A percentile compares a stretch with the other conserved stretches of the same genome.
phyloP scores from a whole-genome alignment of 1,140 invertebrate genomes.

The Lucilia cuprina region DNA sequence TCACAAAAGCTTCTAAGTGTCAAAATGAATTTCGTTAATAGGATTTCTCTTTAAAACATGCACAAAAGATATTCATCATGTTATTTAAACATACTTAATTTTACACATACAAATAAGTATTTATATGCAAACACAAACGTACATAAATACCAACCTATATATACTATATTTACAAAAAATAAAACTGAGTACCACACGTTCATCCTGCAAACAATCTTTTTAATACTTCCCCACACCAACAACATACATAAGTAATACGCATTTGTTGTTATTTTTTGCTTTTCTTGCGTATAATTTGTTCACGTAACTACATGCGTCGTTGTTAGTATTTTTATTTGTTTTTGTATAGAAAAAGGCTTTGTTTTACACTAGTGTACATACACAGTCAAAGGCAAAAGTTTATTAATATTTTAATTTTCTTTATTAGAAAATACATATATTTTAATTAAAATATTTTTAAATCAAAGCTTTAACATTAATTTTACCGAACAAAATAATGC shows the following conservation, averaged over 20 bases:
- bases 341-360: not conserved
- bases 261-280: not conserved
- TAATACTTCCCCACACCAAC: not conserved
- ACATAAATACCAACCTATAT: not conserved
- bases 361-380: not conserved
- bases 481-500: no score
- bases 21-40: slow-evolving; percentile 21
- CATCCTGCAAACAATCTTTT: not conserved
- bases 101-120: not conserved
- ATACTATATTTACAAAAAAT: not conserved
- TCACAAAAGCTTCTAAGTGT: not conserved
- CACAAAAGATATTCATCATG: slow-evolving; percentile 20
- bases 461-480: no score
- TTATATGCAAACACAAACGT: not conserved
- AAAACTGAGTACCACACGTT: not conserved
- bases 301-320: not conserved
- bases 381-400: no score
- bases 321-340: not conserved
- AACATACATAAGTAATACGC: not conserved
- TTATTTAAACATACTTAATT: not conserved
- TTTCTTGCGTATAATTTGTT: not conserved
- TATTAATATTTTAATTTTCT: no score
- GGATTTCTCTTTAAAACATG: not conserved
- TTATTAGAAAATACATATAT: no score
- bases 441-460: no score